Evolutionary conservation across 2,113 vertebrate genomes (phyloP).

Genomic region (Spea multiplicata): DNA sequence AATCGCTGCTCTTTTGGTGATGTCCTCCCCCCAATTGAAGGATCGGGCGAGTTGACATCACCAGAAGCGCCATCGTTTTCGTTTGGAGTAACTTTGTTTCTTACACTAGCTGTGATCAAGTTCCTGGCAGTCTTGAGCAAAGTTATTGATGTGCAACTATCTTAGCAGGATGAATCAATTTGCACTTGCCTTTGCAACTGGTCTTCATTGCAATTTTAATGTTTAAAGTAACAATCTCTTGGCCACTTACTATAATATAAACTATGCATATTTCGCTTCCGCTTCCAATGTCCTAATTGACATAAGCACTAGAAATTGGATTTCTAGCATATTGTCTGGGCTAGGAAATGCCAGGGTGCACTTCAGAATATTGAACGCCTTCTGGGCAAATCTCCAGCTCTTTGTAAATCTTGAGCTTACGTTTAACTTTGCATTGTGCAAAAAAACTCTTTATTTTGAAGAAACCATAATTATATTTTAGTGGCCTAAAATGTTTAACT

Average conservation of each 20-base stretch:
- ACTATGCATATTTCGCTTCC: not conserved
- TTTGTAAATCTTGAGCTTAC: not conserved
- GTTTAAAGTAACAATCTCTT: not conserved
- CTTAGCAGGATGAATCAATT: too few species aligned
- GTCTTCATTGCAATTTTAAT: not conserved
- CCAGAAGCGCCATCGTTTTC: too few species aligned
- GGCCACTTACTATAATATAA: not conserved
- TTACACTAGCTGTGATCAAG: too few species aligned
- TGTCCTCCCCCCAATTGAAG: too few species aligned
- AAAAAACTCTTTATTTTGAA: constrained; percentile 26
- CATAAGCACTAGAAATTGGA: constrained; percentile 24
- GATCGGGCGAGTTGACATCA: too few species aligned
- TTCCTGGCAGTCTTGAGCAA: too few species aligned
- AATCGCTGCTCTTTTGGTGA: too few species aligned
- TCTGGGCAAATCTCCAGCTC: constrained; percentile 36
- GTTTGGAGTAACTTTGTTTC: too few species aligned
- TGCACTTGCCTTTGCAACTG: too few species aligned
- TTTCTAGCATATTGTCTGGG: constrained; percentile 3
- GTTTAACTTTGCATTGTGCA: constrained; percentile 1
- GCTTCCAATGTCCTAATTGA: constrained; percentile 1
- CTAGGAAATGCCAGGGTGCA: constrained; percentile 18
- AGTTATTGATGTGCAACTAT: too few species aligned
- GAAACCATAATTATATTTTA: constrained; percentile 5
- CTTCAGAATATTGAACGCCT: constrained; percentile 28
- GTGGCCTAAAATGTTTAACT: not conserved